Evolutionary conservation across 2,113 vertebrate genomes (phyloP).

Genomic region (Macroglossus sobrinus): DNA sequence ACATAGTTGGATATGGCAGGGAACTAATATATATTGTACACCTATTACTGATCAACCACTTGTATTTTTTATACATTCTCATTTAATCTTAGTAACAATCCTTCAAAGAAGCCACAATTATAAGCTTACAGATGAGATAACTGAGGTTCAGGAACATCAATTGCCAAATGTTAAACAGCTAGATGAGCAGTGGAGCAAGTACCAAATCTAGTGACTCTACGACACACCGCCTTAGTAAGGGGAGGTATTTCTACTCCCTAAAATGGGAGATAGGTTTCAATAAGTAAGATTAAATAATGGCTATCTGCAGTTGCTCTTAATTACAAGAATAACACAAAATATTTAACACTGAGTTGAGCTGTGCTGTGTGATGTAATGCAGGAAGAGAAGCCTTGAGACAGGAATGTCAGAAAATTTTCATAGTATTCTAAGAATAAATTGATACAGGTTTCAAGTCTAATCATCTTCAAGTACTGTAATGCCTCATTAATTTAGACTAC

Average conservation of each 20-base stretch:
- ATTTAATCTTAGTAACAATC: not conserved
- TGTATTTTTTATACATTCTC: not conserved
- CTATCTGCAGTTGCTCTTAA: not conserved
- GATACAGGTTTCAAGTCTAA: not conserved
- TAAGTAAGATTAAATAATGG: conserved; percentile 19
- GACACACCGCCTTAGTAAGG: not conserved
- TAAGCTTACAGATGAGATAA: conserved; percentile 34
- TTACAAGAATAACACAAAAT: not conserved
- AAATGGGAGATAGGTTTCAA: not conserved
- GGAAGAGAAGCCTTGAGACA: conserved; percentile 5
- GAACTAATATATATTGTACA: not conserved
- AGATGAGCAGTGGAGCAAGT: not conserved
- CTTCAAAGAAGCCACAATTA: not conserved
- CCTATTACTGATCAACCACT: not conserved
- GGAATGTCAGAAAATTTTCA: not conserved
- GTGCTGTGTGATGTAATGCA: not conserved
- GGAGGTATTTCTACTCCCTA: not conserved
- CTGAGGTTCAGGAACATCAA: not conserved
- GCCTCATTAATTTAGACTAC: not conserved
- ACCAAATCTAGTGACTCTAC: not conserved
- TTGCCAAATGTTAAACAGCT: not conserved
- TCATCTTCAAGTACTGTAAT: not conserved
- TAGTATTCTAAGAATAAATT: conserved; percentile 8
- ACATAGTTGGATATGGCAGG: not conserved
- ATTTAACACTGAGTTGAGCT: conserved; percentile 23